phyloP scores from a whole-genome alignment of 2,797 vertebrate species.

The Eospalax fontanierii region DNA sequence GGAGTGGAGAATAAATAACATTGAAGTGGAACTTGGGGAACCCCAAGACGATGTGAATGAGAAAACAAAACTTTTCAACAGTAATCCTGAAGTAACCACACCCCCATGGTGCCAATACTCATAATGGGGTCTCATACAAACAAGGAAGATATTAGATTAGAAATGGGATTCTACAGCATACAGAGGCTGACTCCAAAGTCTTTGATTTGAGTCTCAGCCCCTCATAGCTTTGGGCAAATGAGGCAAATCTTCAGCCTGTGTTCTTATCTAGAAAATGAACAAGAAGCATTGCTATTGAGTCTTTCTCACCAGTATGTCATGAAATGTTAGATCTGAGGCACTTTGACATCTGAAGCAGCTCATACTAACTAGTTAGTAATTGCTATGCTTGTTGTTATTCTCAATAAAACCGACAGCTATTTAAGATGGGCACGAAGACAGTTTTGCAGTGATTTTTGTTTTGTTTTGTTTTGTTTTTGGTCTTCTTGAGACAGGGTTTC shows the following conservation, averaged over 20 bases:
- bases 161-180: too few species aligned
- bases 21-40: not conserved
- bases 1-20: slow-evolving; percentile 19
- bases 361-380: not conserved
- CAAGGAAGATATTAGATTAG: not conserved
- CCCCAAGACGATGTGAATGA: not conserved
- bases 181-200: not conserved
- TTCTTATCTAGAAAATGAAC: not conserved
- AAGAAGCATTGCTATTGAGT: not conserved
- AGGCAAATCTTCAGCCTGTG: not conserved
- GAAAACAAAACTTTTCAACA: not conserved
- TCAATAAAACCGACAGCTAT: not conserved
- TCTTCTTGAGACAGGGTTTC: too few species aligned
- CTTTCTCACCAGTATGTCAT: not conserved
- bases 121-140: too few species aligned
- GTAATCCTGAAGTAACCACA: not conserved
- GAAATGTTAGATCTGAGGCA: slow-evolving; percentile 15
- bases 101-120: not conserved
- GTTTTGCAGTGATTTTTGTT: too few species aligned
- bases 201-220: not conserved
- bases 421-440: not conserved
- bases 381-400: not conserved
- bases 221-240: not conserved
- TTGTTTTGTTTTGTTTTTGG: too few species aligned
- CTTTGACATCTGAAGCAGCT: not conserved